Base-by-base conservation (phyloP, 2,888 invertebrate genomes). In the Hirtodrosophila alboralis region DNA sequence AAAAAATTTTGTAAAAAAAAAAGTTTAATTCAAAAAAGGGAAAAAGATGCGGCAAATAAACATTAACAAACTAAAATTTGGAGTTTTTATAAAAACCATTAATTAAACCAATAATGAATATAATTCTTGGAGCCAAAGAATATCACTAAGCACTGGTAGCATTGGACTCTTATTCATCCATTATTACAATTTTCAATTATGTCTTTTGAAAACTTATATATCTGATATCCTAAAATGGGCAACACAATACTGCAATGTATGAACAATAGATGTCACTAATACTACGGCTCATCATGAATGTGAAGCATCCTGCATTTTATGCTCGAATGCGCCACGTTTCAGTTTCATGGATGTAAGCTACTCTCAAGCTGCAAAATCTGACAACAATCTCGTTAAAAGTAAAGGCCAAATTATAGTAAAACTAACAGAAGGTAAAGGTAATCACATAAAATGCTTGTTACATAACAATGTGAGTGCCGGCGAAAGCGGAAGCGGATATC, bases 401-500 rank as follows among this genome's bases (percentile, higher is more conserved):
- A 85, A 79, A 75, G 79, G 69, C 84, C 79, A 85, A 79, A 79
- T 79, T 79, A 85, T 79, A 85, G 79, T 72, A 68, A 85, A 83
- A 84, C 79, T 79, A 85, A 85, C 86, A 86, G 80, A 72, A 75
- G 81, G 80, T 79, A 79, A 83, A 79, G 79, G 79, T 85, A 79
- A 85, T 79, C 78, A 83, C 86, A 83, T 85, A 83, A 79, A 78
- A 83, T 68, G 72, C 78, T 83, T 79, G 84, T 85, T 83, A 85
- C 76, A 65, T 75, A 83, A 85, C 84, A 85, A 85, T 72, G 74
- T 61, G 65, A 53, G 74, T 41, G 52, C 53, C 58, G 18, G 27
- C 63, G 65, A 45, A 61, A 71, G 47, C 64, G 83, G 85, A 78
- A 79, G 52, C 76, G 79, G 86, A 79, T 75, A 79, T 79, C 80